phyloP scores from a whole-genome alignment of 2,113 vertebrate genomes.

The Heterotis niloticus region DNA sequence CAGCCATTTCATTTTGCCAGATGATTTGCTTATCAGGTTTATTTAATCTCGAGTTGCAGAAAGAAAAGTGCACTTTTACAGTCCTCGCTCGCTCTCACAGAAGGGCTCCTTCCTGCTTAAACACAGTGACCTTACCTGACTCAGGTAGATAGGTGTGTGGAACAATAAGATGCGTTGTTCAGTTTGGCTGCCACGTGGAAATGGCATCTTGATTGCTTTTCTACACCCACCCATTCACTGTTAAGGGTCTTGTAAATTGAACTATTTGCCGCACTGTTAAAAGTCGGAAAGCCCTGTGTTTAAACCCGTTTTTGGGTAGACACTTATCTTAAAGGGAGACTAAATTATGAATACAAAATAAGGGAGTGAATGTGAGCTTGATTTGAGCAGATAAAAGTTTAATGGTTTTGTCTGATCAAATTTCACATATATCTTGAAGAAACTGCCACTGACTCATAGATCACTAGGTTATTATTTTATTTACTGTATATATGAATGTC shows the following conservation, averaged over 20 bases:
- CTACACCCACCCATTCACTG: background rate
- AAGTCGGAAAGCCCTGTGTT: background rate
- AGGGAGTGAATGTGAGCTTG: background rate
- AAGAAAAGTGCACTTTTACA: background rate
- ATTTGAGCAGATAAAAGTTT: background rate
- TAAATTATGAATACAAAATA: background rate
- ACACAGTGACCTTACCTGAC: background rate
- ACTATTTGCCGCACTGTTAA: background rate
- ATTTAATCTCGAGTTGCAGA: background rate
- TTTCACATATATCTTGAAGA: background rate
- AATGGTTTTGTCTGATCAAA: background rate
- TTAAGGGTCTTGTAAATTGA: background rate
- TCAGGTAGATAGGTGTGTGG: background rate
- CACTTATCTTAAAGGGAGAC: background rate
- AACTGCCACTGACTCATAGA: background rate
- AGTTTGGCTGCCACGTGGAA: background rate
- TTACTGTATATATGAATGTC: no score
- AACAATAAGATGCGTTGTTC: background rate
- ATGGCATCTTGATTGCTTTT: background rate
- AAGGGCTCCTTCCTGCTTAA: background rate
- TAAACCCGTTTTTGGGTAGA: background rate
- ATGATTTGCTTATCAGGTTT: background rate
- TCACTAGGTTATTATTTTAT: no score
- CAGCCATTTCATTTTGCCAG: background rate
- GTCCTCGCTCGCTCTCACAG: background rate